These are phyloP conservation scores for Salvelinus sp. DNA, from an alignment of 2,113 vertebrate species.

Conservation along the genomic window DNA sequence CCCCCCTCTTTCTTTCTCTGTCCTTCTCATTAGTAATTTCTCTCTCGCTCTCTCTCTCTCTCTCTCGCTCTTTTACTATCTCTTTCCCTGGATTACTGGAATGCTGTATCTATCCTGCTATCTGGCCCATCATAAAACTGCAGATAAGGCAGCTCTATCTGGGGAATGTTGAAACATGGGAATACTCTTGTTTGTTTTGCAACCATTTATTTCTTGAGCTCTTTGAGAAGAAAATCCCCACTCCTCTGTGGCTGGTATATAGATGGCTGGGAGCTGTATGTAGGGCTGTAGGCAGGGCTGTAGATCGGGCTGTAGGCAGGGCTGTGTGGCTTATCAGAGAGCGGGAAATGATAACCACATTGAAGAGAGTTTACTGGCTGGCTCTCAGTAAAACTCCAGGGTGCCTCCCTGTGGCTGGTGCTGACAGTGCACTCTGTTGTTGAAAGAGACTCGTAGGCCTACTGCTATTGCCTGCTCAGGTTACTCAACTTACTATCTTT, in stretches of 20 bases:
- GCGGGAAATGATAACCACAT: conserved; percentile 60
- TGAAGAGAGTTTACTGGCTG: conserved; percentile 4
- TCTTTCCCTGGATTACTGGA: conserved; percentile 54
- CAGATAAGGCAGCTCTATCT: conserved; percentile 66
- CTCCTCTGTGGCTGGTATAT: conserved; percentile 65
- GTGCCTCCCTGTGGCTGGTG: conserved; percentile 51
- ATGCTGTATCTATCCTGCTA: conserved; percentile 56
- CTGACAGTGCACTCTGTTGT: not conserved
- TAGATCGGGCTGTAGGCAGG: conserved; percentile 42
- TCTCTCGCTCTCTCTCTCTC: not conserved
- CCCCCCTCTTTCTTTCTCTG: not conserved
- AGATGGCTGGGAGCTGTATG: conserved; percentile 67
- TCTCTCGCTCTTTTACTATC: not conserved
- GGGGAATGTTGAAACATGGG: conserved; percentile 66
- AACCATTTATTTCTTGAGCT: conserved; percentile 64
- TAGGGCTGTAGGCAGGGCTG: conserved; percentile 41
- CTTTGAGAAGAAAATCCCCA: conserved; percentile 58
- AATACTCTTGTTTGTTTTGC: conserved; percentile 69
- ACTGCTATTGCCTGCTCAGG: not conserved
- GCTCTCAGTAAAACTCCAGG: conserved; percentile 29
- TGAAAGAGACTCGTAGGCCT: not conserved
- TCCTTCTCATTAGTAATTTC: conserved; percentile 3
- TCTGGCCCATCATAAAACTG: conserved; percentile 50
- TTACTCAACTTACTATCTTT: not conserved
- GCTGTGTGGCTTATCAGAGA: conserved; percentile 58